A percentile compares a stretch with the other conserved stretches of the same genome.
Conservation (phyloP, 1,140 invertebrate genomes). For the Hylaeus anthracinus region DNA sequence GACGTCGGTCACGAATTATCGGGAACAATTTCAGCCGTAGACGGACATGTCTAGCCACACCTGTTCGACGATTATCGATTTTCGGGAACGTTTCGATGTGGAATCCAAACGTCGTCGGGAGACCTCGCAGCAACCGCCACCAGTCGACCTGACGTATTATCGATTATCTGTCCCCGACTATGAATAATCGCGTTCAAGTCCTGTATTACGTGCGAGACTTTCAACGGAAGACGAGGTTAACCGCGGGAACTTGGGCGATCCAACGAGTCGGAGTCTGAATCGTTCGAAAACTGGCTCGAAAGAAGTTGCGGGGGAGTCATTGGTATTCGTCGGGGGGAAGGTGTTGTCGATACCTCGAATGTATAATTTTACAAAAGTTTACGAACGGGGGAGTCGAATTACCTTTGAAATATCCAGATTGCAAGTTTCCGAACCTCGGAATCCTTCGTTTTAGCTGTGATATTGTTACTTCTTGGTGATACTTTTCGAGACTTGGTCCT, state of each 20-base stretch:
- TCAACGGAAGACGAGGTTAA: conserved; percentile 53
- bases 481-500: too few relatives aligned
- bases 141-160: conserved; percentile 62
- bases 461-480: too few relatives aligned
- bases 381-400: conserved; percentile 27
- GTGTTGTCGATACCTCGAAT: conserved; percentile 27
- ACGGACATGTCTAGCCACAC: conserved; percentile 55
- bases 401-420: background rate
- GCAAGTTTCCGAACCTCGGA: background rate
- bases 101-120: conserved; percentile 62
- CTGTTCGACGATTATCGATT: conserved; percentile 74
- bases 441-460: background rate
- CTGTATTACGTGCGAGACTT: conserved; percentile 59
- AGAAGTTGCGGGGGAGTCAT: conserved; percentile 28
- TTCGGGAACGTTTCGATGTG: conserved; percentile 62
- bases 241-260: conserved; percentile 48
- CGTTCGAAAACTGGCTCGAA: background rate
- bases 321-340: conserved; percentile 26
- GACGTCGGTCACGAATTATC: conserved; percentile 39
- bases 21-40: conserved; percentile 65
- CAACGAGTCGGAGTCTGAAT: conserved; percentile 26
- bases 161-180: conserved; percentile 65
- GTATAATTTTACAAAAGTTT: conserved; percentile 23
- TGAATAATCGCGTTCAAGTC: conserved; percentile 72
- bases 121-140: conserved; percentile 59